Conservation (phyloP, 2,888 invertebrate species). For the Gnatocerus cornutus region DNA sequence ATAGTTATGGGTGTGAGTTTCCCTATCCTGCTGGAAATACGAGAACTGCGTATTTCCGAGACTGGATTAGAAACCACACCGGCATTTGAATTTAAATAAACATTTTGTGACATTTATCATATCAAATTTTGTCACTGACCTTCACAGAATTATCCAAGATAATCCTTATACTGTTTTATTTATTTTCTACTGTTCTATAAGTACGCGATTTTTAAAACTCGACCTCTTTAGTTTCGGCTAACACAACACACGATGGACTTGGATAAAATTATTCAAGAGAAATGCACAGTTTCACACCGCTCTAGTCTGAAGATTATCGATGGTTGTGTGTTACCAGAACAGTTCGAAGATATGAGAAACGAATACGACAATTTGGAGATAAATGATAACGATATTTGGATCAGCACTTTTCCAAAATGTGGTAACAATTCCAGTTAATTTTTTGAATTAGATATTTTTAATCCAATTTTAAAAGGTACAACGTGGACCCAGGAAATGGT, state of each 20-base stretch:
- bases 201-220: too few relatives aligned
- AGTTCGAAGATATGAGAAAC: background rate
- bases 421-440: slow-evolving; percentile 67
- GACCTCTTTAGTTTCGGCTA: slow-evolving; percentile 1
- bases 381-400: slow-evolving; percentile 73
- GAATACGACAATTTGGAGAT: background rate
- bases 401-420: slow-evolving; percentile 75
- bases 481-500: slow-evolving; percentile 87
- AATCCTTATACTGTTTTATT: background rate
- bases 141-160: too few relatives aligned
- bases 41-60: background rate
- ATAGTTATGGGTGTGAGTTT: slow-evolving; percentile 3
- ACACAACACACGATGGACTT: background rate
- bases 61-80: background rate
- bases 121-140: too few relatives aligned
- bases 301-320: background rate
- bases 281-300: background rate
- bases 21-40: slow-evolving; percentile 8
- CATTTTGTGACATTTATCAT: too few relatives aligned
- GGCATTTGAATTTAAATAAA: background rate
- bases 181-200: too few relatives aligned
- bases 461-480: slow-evolving; percentile 72
- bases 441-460: too few relatives aligned
- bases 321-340: background rate
- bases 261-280: background rate